Conservation (phyloP, 2,888 invertebrate genomes). For the Drosophila glabriapex region DNA sequence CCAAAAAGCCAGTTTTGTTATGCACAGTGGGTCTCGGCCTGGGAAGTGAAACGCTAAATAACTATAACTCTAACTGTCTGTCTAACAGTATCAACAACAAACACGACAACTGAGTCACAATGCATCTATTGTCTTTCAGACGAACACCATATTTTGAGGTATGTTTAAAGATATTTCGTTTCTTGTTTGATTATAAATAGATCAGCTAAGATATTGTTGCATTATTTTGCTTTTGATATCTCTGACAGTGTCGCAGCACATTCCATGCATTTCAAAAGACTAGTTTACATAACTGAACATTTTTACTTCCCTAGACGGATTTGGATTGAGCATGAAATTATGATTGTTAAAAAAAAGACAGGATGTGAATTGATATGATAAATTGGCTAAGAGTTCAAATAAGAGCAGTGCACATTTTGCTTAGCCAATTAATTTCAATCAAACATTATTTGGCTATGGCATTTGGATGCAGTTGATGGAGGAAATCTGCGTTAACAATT, state of each 20-base stretch:
- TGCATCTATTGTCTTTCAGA: conserved; percentile 47
- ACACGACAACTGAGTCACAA: conserved; percentile 28
- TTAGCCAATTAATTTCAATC: conserved; percentile 19
- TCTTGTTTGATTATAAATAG: conserved; percentile 47
- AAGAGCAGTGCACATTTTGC: conserved; percentile 2
- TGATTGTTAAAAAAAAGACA: neutral
- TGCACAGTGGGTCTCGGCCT: conserved; percentile 66
- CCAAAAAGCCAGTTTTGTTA: conserved; percentile 66
- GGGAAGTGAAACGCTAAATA: conserved; percentile 24
- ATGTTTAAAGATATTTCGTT: conserved; percentile 17
- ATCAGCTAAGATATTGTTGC: conserved; percentile 32
- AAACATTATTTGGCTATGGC: conserved; percentile 19
- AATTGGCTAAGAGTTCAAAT: neutral
- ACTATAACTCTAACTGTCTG: conserved; percentile 36
- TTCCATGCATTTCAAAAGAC: neutral
- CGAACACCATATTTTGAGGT: conserved; percentile 25
- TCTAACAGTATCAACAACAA: conserved; percentile 3
- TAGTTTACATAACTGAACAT: neutral
- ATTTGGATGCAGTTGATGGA: conserved; percentile 1
- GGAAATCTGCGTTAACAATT: conserved; percentile 33
- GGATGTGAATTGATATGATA: neutral
- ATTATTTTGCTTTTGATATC: neutral
- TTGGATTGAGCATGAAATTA: neutral
- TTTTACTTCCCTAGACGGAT: neutral
- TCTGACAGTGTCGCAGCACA: too few species aligned